phyloP scores from a whole-genome alignment of 2,888 invertebrate species.

The Myopa testacea region DNA sequence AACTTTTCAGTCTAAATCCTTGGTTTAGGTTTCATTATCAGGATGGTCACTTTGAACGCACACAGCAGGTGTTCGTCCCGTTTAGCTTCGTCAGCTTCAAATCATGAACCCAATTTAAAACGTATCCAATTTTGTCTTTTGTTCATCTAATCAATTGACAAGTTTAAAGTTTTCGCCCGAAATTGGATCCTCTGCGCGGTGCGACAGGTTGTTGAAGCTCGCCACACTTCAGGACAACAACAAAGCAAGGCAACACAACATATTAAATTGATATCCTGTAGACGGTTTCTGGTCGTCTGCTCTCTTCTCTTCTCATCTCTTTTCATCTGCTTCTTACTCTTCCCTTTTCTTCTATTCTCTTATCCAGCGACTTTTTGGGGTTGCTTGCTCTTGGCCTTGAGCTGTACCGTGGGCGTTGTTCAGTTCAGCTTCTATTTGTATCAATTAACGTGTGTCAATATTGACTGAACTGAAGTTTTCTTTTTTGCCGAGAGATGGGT shows the following conservation, averaged over 20 bases:
- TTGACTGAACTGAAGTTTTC: conserved; percentile 50
- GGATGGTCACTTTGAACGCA: not conserved
- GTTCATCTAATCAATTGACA: conserved; percentile 16
- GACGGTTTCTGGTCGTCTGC: not conserved
- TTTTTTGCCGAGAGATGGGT: conserved; percentile 29
- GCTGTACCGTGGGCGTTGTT: conserved; percentile 31
- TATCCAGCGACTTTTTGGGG: not conserved
- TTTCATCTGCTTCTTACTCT: not conserved
- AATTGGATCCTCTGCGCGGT: not conserved
- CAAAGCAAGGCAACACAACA: not conserved
- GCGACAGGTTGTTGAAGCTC: conserved; percentile 24
- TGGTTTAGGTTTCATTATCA: not conserved
- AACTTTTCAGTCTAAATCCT: too few species aligned
- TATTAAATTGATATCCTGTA: conserved; percentile 18
- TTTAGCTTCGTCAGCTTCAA: not conserved
- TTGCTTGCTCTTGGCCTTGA: conserved; percentile 25
- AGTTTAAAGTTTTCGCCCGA: not conserved
- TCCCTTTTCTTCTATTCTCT: not conserved
- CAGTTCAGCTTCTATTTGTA: conserved; percentile 45
- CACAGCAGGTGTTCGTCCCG: not conserved
- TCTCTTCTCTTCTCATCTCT: not conserved
- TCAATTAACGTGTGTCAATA: conserved; percentile 62
- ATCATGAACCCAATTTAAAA: not conserved
- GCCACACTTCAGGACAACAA: conserved; percentile 7
- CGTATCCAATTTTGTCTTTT: not conserved